Conservation (phyloP, 1,140 invertebrate species). For the Drosophila tsacasi region DNA sequence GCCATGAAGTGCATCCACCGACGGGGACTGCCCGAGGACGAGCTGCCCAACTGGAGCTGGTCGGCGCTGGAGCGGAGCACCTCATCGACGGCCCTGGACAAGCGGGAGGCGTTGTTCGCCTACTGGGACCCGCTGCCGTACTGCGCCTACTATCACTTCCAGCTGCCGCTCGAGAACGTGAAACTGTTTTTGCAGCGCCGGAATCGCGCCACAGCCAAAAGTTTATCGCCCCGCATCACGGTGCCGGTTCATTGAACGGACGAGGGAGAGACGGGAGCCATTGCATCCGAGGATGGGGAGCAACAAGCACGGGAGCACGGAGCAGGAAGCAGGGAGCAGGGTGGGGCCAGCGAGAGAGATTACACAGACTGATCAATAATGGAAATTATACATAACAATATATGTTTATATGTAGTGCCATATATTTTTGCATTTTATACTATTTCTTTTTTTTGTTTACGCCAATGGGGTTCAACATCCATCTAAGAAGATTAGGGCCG, state of each 20-base stretch:
- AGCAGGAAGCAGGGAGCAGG: conserved; percentile 14
- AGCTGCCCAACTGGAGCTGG: conserved; percentile 69
- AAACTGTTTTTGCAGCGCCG: conserved; percentile 83
- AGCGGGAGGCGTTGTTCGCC: conserved; percentile 91
- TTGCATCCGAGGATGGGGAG: conserved; percentile 38
- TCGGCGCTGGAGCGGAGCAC: conserved; percentile 64
- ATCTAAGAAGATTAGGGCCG: conserved; percentile 73
- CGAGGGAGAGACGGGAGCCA: conserved; percentile 14
- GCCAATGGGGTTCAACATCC: conserved; percentile 77
- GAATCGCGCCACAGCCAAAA: conserved; percentile 74
- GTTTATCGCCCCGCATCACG: conserved; percentile 78
- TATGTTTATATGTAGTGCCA: conserved; percentile 8
- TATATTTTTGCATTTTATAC: conserved; percentile 41
- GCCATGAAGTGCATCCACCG: conserved; percentile 80
- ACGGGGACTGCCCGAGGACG: conserved; percentile 86
- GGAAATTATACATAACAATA: conserved; percentile 28
- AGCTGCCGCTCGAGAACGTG: conserved; percentile 89
- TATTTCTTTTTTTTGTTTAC: conserved; percentile 72
- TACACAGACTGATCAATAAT: conserved; percentile 77
- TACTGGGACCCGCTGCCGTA: conserved; percentile 94
- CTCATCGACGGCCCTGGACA: conserved; percentile 87
- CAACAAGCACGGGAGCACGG: conserved; percentile 5
- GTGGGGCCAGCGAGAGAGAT: conserved; percentile 61
- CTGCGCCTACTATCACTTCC: conserved; percentile 92
- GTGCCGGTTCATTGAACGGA: conserved; percentile 82